Conservation (phyloP, 2,113 vertebrate genomes). For the rabbit (Oryctolagus cuniculus) region DNA sequence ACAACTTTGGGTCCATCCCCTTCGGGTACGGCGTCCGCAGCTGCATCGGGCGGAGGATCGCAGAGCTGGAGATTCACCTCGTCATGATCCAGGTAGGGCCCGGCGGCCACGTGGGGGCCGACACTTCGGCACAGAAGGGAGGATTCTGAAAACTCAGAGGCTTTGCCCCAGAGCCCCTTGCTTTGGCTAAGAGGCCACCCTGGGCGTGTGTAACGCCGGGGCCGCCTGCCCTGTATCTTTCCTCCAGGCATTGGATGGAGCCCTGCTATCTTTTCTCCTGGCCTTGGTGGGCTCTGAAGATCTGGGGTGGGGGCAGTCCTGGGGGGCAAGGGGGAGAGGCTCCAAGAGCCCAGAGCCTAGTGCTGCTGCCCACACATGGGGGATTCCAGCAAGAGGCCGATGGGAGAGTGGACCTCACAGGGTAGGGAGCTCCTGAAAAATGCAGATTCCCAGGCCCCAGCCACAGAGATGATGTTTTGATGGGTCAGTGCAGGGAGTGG, state of each 20-base stretch:
- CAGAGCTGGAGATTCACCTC: conserved; percentile 95
- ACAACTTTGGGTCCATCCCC: conserved; percentile 96
- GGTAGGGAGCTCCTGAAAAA: not conserved
- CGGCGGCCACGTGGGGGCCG: not conserved
- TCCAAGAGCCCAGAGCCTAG: too few species aligned
- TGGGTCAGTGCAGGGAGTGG: not conserved
- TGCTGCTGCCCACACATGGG: too few species aligned
- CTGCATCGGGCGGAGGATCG: conserved; percentile 94
- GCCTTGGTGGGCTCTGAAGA: not conserved
- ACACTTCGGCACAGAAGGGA: too few species aligned
- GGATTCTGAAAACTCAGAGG: not conserved
- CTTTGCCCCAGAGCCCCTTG: not conserved
- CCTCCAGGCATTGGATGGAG: too few species aligned
- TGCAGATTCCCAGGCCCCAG: not conserved
- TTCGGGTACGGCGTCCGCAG: conserved; percentile 96
- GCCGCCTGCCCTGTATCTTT: too few species aligned
- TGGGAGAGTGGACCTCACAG: too few species aligned
- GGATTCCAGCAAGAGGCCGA: too few species aligned
- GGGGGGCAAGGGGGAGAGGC: too few species aligned
- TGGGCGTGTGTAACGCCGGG: not conserved
- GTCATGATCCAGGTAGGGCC: conserved; percentile 90
- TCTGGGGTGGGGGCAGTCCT: too few species aligned
- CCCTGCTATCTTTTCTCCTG: too few species aligned
- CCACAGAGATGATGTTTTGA: not conserved
- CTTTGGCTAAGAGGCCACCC: not conserved